These are phyloP conservation scores for Urocolius indicus DNA, from an alignment of 2,113 vertebrate species.

Conservation along the genomic window DNA sequence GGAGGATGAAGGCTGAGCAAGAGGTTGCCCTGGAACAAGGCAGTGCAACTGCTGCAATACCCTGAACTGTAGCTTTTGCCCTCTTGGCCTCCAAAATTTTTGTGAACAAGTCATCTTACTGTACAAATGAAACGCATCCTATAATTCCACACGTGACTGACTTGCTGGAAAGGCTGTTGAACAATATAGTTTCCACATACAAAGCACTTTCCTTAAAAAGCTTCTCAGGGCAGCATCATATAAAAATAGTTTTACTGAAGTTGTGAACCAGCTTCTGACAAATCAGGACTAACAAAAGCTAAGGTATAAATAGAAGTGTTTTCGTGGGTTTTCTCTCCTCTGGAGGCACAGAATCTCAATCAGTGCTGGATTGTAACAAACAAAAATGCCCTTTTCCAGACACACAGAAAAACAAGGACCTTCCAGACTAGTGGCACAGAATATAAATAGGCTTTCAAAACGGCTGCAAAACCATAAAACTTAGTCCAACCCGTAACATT, in stretches of 20 bases:
- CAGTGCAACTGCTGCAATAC: neutral
- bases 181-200: slow-evolving; percentile 72
- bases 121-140: slow-evolving; percentile 55
- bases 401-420: slow-evolving; percentile 45
- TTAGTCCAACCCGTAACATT: neutral
- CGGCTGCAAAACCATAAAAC: neutral
- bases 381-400: slow-evolving; percentile 64
- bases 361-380: slow-evolving; percentile 38
- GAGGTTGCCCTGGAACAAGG: neutral
- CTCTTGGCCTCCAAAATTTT: slow-evolving; percentile 34
- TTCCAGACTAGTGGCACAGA: slow-evolving; percentile 10
- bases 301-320: slow-evolving; percentile 72
- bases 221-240: slow-evolving; percentile 24
- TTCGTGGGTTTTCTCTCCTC: slow-evolving; percentile 52
- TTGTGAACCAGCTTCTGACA: slow-evolving; percentile 72
- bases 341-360: slow-evolving; percentile 34
- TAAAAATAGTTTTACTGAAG: slow-evolving; percentile 75
- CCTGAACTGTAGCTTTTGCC: slow-evolving; percentile 35
- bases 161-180: slow-evolving; percentile 62
- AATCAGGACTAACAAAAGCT: slow-evolving; percentile 70
- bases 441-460: slow-evolving; percentile 35
- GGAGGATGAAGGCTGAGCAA: neutral
- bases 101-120: slow-evolving; percentile 51
- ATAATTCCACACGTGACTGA: slow-evolving; percentile 47
- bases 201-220: slow-evolving; percentile 77